phyloP scores from a whole-genome alignment of 2,797 vertebrate genomes.

The Triplophysa yarkandensis region DNA sequence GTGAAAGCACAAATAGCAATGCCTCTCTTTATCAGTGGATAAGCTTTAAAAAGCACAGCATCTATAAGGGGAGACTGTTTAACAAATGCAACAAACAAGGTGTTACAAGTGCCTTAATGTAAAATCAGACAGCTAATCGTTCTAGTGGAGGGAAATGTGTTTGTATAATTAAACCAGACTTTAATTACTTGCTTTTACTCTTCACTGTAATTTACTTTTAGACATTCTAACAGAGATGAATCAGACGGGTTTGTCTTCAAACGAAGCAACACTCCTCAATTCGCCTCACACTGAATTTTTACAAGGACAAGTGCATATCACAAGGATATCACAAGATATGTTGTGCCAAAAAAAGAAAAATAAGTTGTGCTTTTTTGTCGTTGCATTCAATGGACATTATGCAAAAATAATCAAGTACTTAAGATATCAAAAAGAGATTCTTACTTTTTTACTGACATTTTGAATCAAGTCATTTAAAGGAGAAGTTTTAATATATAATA shows the following conservation, averaged over 20 bases:
- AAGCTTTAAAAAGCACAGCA: neutral
- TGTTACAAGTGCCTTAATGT: neutral
- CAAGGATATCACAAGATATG: neutral
- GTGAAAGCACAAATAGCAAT: neutral
- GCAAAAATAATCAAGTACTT: no score
- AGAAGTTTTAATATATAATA: no score
- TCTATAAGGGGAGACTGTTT: neutral
- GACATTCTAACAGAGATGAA: neutral
- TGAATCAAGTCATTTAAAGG: no score
- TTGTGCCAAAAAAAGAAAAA: neutral
- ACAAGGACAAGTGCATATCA: neutral
- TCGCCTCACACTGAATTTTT: neutral
- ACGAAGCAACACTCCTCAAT: neutral
- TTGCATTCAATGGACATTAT: no score
- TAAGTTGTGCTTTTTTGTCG: neutral
- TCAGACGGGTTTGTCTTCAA: neutral
- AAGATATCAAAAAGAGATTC: no score
- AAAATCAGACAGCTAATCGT: conserved; percentile 5
- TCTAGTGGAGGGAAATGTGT: neutral
- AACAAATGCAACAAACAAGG: neutral
- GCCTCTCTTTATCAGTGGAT: neutral
- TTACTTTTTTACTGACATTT: no score
- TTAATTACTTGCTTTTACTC: neutral
- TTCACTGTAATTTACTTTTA: conserved; percentile 5
- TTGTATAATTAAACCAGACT: neutral